Percentiles rank a stretch among this genome's conserved stretches.
phyloP scores from a whole-genome alignment of 2,113 vertebrate species.

The Lophius piscatorius region DNA sequence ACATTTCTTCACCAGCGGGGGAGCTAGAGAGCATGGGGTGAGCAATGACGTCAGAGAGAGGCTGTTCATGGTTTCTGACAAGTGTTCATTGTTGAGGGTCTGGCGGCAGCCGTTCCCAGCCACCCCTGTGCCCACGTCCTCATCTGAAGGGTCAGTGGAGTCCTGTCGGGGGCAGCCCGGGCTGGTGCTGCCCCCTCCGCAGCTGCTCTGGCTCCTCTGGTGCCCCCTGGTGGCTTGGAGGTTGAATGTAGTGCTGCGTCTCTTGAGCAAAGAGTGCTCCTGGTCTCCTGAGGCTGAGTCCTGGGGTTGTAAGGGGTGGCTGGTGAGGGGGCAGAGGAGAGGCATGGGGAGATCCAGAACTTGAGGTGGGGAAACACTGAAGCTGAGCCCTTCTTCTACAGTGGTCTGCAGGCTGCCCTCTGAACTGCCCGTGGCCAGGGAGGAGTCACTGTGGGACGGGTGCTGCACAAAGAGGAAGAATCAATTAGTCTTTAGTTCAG shows the following conservation, averaged over 20 bases:
- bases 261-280: constrained; percentile 45
- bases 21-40: constrained; percentile 71
- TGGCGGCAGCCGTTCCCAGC: constrained; percentile 66
- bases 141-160: constrained; percentile 89
- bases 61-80: constrained; percentile 89
- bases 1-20: constrained; percentile 84
- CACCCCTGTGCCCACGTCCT: constrained; percentile 80
- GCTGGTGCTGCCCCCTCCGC: constrained; percentile 82
- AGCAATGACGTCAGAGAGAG: constrained; percentile 91
- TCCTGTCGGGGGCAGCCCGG: constrained; percentile 85
- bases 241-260: constrained; percentile 57
- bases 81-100: constrained; percentile 83
- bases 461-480: constrained; percentile 60
- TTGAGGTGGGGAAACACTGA: constrained; percentile 81
- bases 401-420: constrained; percentile 88
- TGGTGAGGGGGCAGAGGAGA: constrained; percentile 61
- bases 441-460: constrained; percentile 83
- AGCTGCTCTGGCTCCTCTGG: constrained; percentile 91
- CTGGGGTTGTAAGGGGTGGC: constrained; percentile 16
- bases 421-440: constrained; percentile 84
- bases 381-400: constrained; percentile 86
- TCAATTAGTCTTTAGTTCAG: no score
- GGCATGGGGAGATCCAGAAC: constrained; percentile 71
- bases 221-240: constrained; percentile 84
- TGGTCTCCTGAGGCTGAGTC: constrained; percentile 21